A percentile compares a stretch with the other conserved stretches of the same genome.
Evolutionary conservation across 2,797 vertebrate species (phyloP).

Genomic region (Clamator glandarius): DNA sequence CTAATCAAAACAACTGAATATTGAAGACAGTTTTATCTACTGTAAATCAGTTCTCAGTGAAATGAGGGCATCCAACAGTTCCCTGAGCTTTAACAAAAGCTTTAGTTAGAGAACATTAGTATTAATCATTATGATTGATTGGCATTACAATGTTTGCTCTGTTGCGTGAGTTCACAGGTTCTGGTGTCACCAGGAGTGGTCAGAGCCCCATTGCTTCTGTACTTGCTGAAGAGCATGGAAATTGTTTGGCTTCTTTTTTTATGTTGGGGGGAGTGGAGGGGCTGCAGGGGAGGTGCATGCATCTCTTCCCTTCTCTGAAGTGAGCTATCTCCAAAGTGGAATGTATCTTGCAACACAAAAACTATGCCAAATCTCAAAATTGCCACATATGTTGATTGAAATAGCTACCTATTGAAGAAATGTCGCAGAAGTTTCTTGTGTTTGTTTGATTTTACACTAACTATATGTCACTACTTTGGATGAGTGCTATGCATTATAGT

Average conservation of each 20-base stretch:
- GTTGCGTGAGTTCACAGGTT: rapidly evolving
- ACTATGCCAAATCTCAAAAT: neutral
- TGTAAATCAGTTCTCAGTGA: no score
- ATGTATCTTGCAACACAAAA: neutral
- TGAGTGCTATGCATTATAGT: neutral
- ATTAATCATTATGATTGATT: neutral
- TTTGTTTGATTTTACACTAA: neutral
- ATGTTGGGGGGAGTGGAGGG: rapidly evolving
- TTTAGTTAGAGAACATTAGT: neutral
- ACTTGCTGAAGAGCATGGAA: neutral
- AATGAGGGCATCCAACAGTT: neutral
- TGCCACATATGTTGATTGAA: neutral
- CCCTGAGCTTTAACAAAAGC: neutral
- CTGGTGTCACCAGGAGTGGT: neutral
- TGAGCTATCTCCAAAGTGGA: neutral
- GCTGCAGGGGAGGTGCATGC: no score
- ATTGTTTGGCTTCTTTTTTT: rapidly evolving
- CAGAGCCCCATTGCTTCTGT: neutral
- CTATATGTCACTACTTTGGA: neutral
- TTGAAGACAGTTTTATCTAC: neutral
- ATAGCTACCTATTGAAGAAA: neutral
- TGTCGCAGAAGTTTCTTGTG: neutral
- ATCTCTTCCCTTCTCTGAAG: neutral
- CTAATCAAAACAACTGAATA: neutral
- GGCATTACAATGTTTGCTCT: neutral